A percentile compares a stretch with the other conserved stretches of the same genome.
These are phyloP conservation scores for Takifugu rubripes DNA, from an alignment of 2,797 vertebrate genomes.

Conservation along the genomic window DNA sequence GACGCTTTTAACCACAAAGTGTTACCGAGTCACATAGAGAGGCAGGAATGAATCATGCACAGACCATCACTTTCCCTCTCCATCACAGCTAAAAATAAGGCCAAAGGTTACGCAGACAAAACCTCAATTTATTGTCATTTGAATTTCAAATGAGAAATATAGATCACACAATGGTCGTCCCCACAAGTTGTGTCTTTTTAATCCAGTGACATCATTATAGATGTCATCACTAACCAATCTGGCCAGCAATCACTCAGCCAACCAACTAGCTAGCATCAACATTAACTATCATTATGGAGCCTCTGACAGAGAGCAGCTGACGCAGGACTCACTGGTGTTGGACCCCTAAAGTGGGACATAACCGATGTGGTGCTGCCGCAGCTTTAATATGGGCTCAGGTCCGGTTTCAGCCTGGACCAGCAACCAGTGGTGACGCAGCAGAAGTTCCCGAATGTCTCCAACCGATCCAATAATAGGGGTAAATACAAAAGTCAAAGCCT, in stretches of 20 bases:
- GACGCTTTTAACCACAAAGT: constrained; percentile 42
- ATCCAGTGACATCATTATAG: too few species aligned
- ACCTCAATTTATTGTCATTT: not conserved
- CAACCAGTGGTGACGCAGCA: constrained; percentile 2
- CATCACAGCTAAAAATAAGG: constrained; percentile 18
- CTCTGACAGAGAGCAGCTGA: constrained; percentile 8
- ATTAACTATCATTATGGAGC: too few species aligned
- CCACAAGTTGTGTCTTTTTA: too few species aligned
- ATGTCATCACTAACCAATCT: too few species aligned
- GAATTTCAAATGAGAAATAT: not conserved
- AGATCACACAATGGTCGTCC: too few species aligned
- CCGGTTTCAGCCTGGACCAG: constrained; percentile 27
- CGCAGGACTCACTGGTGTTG: constrained; percentile 21
- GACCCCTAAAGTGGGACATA: constrained; percentile 53
- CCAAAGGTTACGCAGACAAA: constrained; percentile 11
- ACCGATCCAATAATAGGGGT: too few species aligned
- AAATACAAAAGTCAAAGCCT: too few species aligned
- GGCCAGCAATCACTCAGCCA: too few species aligned
- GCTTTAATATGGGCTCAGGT: constrained; percentile 44
- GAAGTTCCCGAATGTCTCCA: too few species aligned
- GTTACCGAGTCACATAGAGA: constrained; percentile 56
- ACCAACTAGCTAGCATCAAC: too few species aligned
- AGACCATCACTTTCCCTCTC: constrained; percentile 11
- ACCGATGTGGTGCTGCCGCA: constrained; percentile 25
- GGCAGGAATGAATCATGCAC: constrained; percentile 42